Conservation (phyloP, 64 coral and sea anemone genomes). For the Montipora efflorescens region DNA sequence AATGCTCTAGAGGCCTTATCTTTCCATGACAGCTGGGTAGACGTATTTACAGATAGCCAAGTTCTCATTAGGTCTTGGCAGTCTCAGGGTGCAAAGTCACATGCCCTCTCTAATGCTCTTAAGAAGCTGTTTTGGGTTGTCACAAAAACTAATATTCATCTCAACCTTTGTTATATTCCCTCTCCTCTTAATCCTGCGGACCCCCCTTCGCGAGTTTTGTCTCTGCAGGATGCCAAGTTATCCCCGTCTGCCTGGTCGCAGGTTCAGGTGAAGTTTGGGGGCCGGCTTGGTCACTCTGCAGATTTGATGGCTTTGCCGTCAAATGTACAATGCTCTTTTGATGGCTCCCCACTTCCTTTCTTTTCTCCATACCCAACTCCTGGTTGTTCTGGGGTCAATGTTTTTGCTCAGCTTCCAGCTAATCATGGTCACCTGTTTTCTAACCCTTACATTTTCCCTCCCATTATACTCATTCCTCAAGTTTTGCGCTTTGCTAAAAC, state of each 20-base stretch:
- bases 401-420: conserved; percentile 1
- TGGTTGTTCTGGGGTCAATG: background rate
- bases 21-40: too few relatives aligned
- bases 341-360: conserved; percentile 26
- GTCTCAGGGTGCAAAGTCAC: too few relatives aligned
- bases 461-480: too few relatives aligned
- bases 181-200: conserved; percentile 41
- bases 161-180: conserved; percentile 42
- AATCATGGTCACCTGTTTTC: background rate
- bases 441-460: background rate
- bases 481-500: background rate
- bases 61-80: too few relatives aligned
- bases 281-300: conserved; percentile 25
- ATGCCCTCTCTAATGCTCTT: too few relatives aligned
- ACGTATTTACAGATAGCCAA: too few relatives aligned
- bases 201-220: background rate
- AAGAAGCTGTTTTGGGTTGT: too few relatives aligned
- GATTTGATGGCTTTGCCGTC: conserved; percentile 60
- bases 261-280: conserved; percentile 41
- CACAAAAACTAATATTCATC: too few relatives aligned
- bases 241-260: background rate
- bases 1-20: too few relatives aligned
- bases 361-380: background rate
- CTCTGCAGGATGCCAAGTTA: conserved; percentile 25
- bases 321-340: conserved; percentile 15